phyloP scores from a whole-genome alignment of 2,888 invertebrate species.

The Ganaspis brasiliensis region DNA sequence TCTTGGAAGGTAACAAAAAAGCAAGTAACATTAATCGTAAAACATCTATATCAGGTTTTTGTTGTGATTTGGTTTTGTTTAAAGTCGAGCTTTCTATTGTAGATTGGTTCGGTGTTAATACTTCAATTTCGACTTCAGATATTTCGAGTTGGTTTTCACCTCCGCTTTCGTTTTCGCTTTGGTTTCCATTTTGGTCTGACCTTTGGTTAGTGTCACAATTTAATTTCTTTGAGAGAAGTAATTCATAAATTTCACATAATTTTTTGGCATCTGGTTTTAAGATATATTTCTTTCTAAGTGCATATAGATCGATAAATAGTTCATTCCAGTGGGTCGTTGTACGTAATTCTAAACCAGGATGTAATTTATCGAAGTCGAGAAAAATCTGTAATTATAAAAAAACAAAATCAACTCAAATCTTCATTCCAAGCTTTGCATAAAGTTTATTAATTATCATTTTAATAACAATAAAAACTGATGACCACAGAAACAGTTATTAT shows the following conservation, averaged over 20 bases:
- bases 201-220: no score
- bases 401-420: neutral
- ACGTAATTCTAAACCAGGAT: constrained; percentile 32
- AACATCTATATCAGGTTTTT: constrained; percentile 41
- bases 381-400: constrained; percentile 18
- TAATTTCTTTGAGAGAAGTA: neutral
- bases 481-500: no score
- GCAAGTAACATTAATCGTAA: constrained; percentile 43
- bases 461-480: no score
- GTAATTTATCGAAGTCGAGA: constrained; percentile 43
- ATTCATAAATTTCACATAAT: constrained; percentile 35
- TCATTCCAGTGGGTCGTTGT: constrained; percentile 41
- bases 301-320: constrained; percentile 37
- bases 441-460: no score
- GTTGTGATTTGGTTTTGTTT: no score
- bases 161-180: no score
- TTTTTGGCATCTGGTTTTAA: constrained; percentile 13
- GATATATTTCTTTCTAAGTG: constrained; percentile 25
- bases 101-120: neutral
- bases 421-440: no score
- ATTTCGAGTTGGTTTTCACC: neutral
- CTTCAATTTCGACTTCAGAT: neutral
- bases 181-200: no score
- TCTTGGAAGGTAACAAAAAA: constrained; percentile 26
- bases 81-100: no score